Evolutionary conservation across 2,888 invertebrate species (phyloP).

Genomic region (Ferdinandea cuprea): DNA sequence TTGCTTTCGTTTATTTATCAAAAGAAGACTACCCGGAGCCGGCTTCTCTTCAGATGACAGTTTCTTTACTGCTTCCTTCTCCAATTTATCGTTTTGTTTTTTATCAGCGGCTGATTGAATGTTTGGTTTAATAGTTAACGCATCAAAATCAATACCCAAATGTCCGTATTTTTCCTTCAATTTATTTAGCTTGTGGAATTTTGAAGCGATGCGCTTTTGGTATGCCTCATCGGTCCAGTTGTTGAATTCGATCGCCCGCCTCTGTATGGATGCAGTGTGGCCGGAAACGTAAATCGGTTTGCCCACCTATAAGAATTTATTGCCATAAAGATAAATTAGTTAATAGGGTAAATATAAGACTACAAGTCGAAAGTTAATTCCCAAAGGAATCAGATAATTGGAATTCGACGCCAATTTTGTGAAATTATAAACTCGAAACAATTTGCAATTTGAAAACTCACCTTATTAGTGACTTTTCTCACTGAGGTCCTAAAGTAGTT

Average conservation of each 20-base stretch:
- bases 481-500: constrained; percentile 85
- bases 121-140: constrained; percentile 77
- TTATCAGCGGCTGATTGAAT: constrained; percentile 62
- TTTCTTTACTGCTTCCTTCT: constrained; percentile 16
- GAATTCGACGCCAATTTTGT: too few relatives aligned
- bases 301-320: constrained; percentile 79
- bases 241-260: constrained; percentile 77
- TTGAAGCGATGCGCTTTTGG: constrained; percentile 78
- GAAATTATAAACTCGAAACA: too few relatives aligned
- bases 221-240: constrained; percentile 79
- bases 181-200: constrained; percentile 77
- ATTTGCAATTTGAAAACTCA: constrained; percentile 49
- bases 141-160: constrained; percentile 79
- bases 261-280: constrained; percentile 77
- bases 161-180: constrained; percentile 79
- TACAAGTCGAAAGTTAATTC: neutral
- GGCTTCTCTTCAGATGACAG: constrained; percentile 13
- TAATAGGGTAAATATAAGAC: neutral
- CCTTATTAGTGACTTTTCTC: constrained; percentile 83
- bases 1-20: constrained; percentile 62
- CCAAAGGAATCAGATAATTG: too few relatives aligned
- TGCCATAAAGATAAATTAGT: neutral
- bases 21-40: constrained; percentile 44
- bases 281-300: constrained; percentile 80
- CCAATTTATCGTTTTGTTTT: constrained; percentile 14